These are phyloP conservation scores for Molothrus ater DNA, from an alignment of 2,797 vertebrate genomes.

Conservation along the genomic window DNA sequence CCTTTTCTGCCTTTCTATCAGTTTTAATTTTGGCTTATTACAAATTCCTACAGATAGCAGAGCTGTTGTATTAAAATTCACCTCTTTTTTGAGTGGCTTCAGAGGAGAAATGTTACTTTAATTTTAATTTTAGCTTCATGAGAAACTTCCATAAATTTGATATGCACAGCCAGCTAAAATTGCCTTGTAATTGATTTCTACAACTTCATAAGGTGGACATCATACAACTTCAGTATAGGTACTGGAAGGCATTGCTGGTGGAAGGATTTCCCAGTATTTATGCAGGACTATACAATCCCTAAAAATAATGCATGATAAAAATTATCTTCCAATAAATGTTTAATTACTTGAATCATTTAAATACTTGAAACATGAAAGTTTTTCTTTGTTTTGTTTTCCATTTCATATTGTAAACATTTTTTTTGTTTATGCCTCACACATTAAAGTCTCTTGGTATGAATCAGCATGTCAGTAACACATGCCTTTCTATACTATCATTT, in stretches of 20 bases:
- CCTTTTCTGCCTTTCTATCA: constrained; percentile 66
- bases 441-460: background rate
- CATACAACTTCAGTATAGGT: background rate
- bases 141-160: constrained; percentile 41
- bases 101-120: constrained; percentile 79
- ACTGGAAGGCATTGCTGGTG: background rate
- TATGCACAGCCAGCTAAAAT: background rate
- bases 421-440: background rate
- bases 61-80: constrained; percentile 83
- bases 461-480: background rate
- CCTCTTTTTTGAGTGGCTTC: constrained; percentile 79
- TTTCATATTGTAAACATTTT: background rate
- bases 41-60: constrained; percentile 76
- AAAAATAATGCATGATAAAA: background rate
- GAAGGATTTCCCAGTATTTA: background rate
- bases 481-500: background rate
- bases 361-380: background rate
- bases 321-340: background rate
- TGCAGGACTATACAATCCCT: background rate
- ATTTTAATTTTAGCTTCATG: constrained; percentile 81
- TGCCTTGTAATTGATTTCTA: constrained; percentile 15
- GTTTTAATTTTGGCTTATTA: constrained; percentile 84
- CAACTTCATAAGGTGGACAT: background rate
- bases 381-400: background rate
- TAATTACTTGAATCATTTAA: constrained; percentile 25